phyloP scores from a whole-genome alignment of 2,888 invertebrate genomes.

The Campopleginae sp. region DNA sequence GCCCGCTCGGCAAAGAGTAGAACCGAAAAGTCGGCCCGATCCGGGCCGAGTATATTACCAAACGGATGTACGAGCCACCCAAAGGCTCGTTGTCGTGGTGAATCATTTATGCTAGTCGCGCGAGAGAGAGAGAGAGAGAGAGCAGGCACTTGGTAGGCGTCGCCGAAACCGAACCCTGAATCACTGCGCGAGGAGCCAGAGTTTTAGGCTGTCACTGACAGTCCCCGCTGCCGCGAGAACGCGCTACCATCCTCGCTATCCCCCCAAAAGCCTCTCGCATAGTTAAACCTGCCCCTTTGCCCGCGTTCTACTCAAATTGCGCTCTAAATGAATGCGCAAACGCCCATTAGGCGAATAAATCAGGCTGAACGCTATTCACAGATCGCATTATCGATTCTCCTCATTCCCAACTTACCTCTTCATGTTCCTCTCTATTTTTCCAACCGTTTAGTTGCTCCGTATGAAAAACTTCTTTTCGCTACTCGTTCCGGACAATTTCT shows the following conservation, averaged over 20 bases:
- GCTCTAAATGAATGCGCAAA: conserved; percentile 83
- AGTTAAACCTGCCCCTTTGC: conserved; percentile 56
- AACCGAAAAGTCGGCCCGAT: not conserved
- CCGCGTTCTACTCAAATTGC: conserved; percentile 81
- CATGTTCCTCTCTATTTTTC: conserved; percentile 30
- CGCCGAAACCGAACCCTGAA: conserved; percentile 83
- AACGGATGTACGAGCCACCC: conserved; percentile 6
- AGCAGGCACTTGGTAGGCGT: conserved; percentile 81
- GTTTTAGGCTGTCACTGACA: conserved; percentile 84
- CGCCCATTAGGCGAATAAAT: conserved; percentile 84
- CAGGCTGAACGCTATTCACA: conserved; percentile 83
- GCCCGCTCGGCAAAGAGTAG: not conserved
- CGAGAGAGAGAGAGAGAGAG: conserved; percentile 55
- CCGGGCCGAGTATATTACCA: conserved; percentile 10
- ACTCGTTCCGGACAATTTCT: conserved; percentile 1
- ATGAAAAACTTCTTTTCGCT: not conserved
- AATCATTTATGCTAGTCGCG: conserved; percentile 61
- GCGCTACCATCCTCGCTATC: too few species aligned
- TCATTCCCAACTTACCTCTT: conserved; percentile 61
- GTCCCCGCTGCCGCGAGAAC: conserved; percentile 71
- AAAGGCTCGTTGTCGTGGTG: conserved; percentile 27
- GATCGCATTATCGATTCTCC: conserved; percentile 82
- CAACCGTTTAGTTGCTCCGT: conserved; percentile 8
- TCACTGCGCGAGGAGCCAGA: conserved; percentile 82
- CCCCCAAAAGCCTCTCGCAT: conserved; percentile 44